Percentiles rank a stretch among this genome's conserved stretches.
These are phyloP conservation scores for Hyposmocoma kahamanoa DNA, from an alignment of 1,140 invertebrate species.

Conservation along the genomic window DNA sequence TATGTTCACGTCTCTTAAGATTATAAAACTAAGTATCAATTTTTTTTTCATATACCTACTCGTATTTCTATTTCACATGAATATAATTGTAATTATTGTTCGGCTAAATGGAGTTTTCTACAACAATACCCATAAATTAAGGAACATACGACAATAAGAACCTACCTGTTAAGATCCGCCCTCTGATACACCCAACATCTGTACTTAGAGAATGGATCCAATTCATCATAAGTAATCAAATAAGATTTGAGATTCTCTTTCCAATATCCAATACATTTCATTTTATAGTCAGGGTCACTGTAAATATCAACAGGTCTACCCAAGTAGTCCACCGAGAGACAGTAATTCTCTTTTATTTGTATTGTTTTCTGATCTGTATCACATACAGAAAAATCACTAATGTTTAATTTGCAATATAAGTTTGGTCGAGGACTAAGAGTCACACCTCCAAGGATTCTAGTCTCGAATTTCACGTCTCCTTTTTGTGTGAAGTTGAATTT, in stretches of 20 bases:
- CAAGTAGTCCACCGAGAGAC: slow-evolving; percentile 95
- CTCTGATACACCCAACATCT: slow-evolving; percentile 98
- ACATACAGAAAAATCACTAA: slow-evolving; percentile 95
- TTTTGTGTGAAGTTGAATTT: slow-evolving; percentile 95
- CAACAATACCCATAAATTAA: too few relatives aligned
- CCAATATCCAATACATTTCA: slow-evolving; percentile 98
- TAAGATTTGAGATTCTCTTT: slow-evolving; percentile 98
- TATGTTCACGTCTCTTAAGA: too few relatives aligned
- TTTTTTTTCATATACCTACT: too few relatives aligned
- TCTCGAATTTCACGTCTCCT: slow-evolving; percentile 91
- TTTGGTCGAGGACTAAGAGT: slow-evolving; percentile 94
- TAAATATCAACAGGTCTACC: slow-evolving; percentile 95
- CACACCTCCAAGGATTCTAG: slow-evolving; percentile 94
- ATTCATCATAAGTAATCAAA: slow-evolving; percentile 95
- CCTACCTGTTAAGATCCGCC: slow-evolving; percentile 88
- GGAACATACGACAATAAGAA: too few relatives aligned
- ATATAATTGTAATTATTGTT: too few relatives aligned
- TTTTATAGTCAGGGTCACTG: slow-evolving; percentile 96
- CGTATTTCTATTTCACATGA: too few relatives aligned
- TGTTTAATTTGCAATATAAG: slow-evolving; percentile 93
- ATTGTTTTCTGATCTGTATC: slow-evolving; percentile 95
- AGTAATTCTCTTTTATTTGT: slow-evolving; percentile 95
- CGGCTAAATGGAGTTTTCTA: too few relatives aligned
- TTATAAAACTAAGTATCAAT: too few relatives aligned
- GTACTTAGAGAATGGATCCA: slow-evolving; percentile 96